phyloP scores from a whole-genome alignment of 1,140 invertebrate genomes.

The Drosophila melanogaster region Release_6_plus_ISO1_MT NT_033777.3:8981501-8982000 shows the following conservation, averaged over 20 bases:
- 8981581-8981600: too few species aligned
- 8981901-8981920: conserved; percentile 98
- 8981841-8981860: conserved; percentile 99
- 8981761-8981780: conserved; percentile 15
- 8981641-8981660: not conserved
- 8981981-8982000: conserved; percentile 96
- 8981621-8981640: not conserved
- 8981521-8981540: not conserved
- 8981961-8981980: conserved; percentile 86
- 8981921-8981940: conserved; percentile 12
- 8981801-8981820: conserved; percentile 35
- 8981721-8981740: conserved; percentile 41
- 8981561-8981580: too few species aligned
- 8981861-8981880: conserved; percentile 97
- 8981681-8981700: conserved; percentile 31
- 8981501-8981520: not conserved
- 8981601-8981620: too few species aligned
- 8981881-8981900: conserved; percentile 97
- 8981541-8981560: not conserved
- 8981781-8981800: conserved; percentile 41
- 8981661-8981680: conserved; percentile 5
- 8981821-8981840: conserved; percentile 92
- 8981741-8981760: conserved; percentile 53
- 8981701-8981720: conserved; percentile 50
- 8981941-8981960: conserved; percentile 15